These are phyloP conservation scores for Callocephalon fimbriatum DNA, from an alignment of 2,113 vertebrate species.

Conservation along the genomic window DNA sequence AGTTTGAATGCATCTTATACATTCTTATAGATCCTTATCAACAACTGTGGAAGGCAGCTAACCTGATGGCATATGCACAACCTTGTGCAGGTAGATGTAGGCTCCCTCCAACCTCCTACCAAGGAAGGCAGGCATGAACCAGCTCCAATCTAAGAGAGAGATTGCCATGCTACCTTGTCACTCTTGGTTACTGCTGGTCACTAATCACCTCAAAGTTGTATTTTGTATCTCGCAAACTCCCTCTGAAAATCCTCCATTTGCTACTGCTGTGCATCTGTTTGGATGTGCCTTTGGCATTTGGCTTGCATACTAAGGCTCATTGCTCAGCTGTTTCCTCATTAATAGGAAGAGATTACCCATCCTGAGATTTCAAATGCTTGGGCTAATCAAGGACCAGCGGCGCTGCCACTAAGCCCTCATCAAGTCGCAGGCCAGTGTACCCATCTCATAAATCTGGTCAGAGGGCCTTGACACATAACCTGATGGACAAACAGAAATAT, in stretches of 20 bases:
- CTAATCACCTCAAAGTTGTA: background rate
- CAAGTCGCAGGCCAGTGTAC: background rate
- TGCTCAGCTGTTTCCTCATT: constrained; percentile 13
- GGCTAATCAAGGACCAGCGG: background rate
- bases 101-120: background rate
- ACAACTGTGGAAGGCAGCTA: background rate
- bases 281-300: background rate
- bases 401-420: background rate
- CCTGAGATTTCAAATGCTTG: constrained; percentile 2
- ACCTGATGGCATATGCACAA: background rate
- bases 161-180: background rate
- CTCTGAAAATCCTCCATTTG: background rate
- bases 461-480: background rate
- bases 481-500: background rate
- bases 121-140: background rate
- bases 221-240: background rate
- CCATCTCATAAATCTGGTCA: background rate
- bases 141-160: background rate
- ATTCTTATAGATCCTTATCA: background rate
- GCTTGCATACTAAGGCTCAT: background rate
- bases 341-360: background rate
- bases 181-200: background rate
- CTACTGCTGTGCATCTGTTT: background rate
- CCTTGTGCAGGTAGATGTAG: background rate
- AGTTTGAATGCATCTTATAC: background rate